phyloP scores from a whole-genome alignment of 2,113 vertebrate species.

The Brienomyrus brachyistius region DNA sequence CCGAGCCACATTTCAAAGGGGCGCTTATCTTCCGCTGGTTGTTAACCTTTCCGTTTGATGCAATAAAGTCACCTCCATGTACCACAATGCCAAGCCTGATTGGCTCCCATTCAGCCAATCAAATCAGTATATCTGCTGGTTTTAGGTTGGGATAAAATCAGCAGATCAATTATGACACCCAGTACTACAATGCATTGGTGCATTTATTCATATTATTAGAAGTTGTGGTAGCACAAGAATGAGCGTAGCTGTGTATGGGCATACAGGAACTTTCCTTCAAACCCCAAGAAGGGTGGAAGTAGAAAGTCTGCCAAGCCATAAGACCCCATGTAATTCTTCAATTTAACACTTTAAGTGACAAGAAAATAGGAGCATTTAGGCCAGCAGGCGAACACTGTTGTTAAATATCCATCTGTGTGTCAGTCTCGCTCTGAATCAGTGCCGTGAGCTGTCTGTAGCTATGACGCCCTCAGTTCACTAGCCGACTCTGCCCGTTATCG shows the following conservation, averaged over 20 bases:
- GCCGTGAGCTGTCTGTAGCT: not conserved
- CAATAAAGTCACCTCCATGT: not conserved
- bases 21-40: not conserved
- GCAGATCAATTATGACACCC: not conserved
- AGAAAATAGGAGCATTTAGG: not conserved
- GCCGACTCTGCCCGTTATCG: not conserved
- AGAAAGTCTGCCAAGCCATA: not conserved
- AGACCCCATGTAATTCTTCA: not conserved
- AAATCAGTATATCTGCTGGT: not conserved
- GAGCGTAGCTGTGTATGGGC: not conserved
- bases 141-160: not conserved
- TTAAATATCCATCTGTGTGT: not conserved
- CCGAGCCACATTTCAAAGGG: conserved; percentile 11
- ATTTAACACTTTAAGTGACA: not conserved
- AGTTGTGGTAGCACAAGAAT: not conserved
- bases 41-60: conserved; percentile 7
- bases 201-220: not conserved
- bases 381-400: not conserved
- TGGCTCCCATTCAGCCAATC: not conserved
- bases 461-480: not conserved
- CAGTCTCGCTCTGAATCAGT: not conserved
- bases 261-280: not conserved
- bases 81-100: not conserved
- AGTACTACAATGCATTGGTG: not conserved
- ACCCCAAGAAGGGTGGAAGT: not conserved